Percentiles rank a stretch among this genome's conserved stretches.
Evolutionary conservation across 1,140 invertebrate species (phyloP).

Genomic region (Drosophila orosa): DNA sequence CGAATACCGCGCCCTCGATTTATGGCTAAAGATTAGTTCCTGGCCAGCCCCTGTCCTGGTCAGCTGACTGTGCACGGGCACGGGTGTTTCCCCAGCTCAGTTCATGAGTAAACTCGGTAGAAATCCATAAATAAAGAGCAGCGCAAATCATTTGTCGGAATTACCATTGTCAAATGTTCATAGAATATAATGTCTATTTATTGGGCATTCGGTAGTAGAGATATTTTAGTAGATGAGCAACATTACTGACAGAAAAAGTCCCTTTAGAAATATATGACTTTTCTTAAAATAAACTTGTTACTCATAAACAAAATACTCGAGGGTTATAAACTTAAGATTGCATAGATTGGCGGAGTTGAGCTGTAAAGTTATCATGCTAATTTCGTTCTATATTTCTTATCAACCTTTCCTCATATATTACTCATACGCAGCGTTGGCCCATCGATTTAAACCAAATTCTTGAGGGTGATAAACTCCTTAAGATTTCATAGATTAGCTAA

Average conservation of each 20-base stretch:
- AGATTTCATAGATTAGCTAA: background rate
- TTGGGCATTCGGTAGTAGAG: background rate
- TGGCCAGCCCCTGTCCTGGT: conserved; percentile 28
- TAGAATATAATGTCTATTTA: conserved; percentile 25
- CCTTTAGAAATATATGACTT: background rate
- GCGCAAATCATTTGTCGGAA: conserved; percentile 34
- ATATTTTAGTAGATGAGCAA: conserved; percentile 9
- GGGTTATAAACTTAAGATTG: background rate
- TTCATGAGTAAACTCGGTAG: conserved; percentile 9
- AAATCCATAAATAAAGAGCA: conserved; percentile 32
- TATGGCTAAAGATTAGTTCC: conserved; percentile 57
- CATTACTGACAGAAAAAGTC: background rate
- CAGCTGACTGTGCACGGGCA: conserved; percentile 54
- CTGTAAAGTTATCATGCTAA: background rate
- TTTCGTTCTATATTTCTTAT: conserved; percentile 5
- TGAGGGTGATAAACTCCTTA: no score
- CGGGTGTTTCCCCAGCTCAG: conserved; percentile 46
- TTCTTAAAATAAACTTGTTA: background rate
- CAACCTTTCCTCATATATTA: background rate
- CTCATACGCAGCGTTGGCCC: conserved; percentile 44
- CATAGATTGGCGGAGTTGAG: background rate
- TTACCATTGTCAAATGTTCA: conserved; percentile 27
- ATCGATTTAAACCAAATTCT: conserved; percentile 1
- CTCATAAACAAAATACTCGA: background rate
- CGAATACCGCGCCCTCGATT: conserved; percentile 39